Evolutionary conservation across 2,888 invertebrate species (phyloP).

Genomic region (Drosophila lacicola): DNA sequence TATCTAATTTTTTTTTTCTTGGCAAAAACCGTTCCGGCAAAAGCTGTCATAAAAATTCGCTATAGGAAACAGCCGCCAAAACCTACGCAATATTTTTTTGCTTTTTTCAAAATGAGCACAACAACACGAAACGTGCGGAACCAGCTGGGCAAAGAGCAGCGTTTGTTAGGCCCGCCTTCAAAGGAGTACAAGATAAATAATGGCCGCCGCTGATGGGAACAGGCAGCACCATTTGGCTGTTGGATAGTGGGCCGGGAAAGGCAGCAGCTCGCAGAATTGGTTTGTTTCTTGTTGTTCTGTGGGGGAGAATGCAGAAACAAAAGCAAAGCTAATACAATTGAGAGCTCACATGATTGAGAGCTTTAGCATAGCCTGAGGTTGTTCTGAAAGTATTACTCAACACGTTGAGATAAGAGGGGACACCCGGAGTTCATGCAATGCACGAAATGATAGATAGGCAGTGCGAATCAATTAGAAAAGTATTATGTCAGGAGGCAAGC

Average conservation of each 20-base stretch:
- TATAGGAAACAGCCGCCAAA: constrained; percentile 66
- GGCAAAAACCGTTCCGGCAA: constrained; percentile 29
- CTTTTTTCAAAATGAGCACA: constrained; percentile 65
- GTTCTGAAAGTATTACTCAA: constrained; percentile 54
- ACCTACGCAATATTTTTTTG: constrained; percentile 68
- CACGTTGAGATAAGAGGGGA: constrained; percentile 4
- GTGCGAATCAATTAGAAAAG: constrained; percentile 64
- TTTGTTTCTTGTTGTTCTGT: constrained; percentile 7
- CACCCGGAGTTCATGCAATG: constrained; percentile 7
- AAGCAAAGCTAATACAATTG: constrained; percentile 43
- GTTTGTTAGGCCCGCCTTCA: constrained; percentile 44
- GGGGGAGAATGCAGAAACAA: background rate
- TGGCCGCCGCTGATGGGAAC: constrained; percentile 66
- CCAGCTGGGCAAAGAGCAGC: constrained; percentile 31
- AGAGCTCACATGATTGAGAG: constrained; percentile 66
- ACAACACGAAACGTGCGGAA: constrained; percentile 31
- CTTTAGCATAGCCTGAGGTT: constrained; percentile 61
- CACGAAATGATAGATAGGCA: constrained; percentile 59
- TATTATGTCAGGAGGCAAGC: constrained; percentile 23
- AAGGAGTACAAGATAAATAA: constrained; percentile 77
- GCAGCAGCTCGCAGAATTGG: constrained; percentile 23
- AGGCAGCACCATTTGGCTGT: constrained; percentile 33
- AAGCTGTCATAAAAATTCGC: constrained; percentile 76
- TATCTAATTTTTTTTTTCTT: constrained; percentile 6
- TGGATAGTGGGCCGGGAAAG: background rate